Evolutionary conservation across 2,113 vertebrate species (phyloP), one percentile per base, ranked within the genome.

Genomic region (Excalfactoria chinensis): DNA sequence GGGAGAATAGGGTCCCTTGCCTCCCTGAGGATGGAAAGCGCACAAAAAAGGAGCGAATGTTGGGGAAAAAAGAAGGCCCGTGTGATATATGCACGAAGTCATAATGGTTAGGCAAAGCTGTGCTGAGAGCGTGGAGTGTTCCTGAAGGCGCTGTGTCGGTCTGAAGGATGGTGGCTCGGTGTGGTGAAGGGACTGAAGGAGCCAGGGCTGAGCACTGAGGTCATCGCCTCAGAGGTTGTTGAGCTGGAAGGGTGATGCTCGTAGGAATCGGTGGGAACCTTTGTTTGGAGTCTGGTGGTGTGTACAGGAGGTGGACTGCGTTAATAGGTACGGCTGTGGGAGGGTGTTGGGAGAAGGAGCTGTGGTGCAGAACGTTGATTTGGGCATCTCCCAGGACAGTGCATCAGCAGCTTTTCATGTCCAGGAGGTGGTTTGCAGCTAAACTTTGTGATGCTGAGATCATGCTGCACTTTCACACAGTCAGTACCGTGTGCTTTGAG

Each of bases 371-470:
- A 80, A 74, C 16, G 46, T 43, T 17, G 46, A 13, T 91, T 92
- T 67, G 75, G 82, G 28, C 35, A 10, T 71, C 53, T 63, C 20
- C 77, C 13, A 0, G 60, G 40, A 68, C 44, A 28, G 40, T 1
- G 4, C 48, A 17, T 60, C 34, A 8, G 18, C 14, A 0, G 0
- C 58, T 86, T 91, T 40, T 56, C 11, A 8, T 35, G 43, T 77
- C 0, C 30, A 48, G 75, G 34, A 70, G 56, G 8, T 34, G 51
- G 40, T 85, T 93, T 81, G 72, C 30, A 14, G 63, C 69, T 41
- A 44, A 96, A 93, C 78, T 92, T 93, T 43, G 71, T n/a, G 63
- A n/a, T 78, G 76, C 69, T 74, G 79, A 34, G 83, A 32, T 95
- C 35, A 4, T 68, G 78, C 66, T 43, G 86, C 8, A 9, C 86